Evolutionary conservation across 2,888 invertebrate species (phyloP).

Genomic region (Plagodis pulveraria): DNA sequence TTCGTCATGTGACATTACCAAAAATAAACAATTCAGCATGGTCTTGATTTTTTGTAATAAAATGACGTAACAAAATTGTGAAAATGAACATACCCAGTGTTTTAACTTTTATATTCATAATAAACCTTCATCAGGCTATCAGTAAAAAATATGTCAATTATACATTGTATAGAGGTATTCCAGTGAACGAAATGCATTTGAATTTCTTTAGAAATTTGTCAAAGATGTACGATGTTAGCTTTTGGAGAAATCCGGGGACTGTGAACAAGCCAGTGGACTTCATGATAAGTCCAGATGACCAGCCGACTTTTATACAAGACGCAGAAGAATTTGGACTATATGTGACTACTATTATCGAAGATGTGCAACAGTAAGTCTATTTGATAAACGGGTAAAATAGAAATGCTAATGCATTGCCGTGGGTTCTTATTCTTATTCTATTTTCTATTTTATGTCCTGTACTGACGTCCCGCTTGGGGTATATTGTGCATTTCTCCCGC

Average conservation of each 20-base stretch:
- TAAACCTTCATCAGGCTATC: constrained; percentile 1
- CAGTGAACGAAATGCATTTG: constrained; percentile 51
- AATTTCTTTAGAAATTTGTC: constrained; percentile 54
- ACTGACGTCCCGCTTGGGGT: no score
- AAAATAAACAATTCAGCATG: constrained; percentile 6
- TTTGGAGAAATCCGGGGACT: constrained; percentile 60
- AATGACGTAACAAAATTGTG: background rate
- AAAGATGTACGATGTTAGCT: constrained; percentile 48
- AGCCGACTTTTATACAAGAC: constrained; percentile 41
- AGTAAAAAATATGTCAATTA: constrained; percentile 51
- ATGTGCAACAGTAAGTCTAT: constrained; percentile 63
- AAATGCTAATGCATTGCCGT: background rate
- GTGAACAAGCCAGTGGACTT: constrained; percentile 62
- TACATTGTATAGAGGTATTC: constrained; percentile 60
- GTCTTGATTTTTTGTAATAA: background rate
- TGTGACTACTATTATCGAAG: constrained; percentile 54
- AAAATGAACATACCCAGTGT: constrained; percentile 8
- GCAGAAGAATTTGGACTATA: constrained; percentile 48
- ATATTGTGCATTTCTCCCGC: no score
- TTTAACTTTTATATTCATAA: background rate
- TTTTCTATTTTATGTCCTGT: no score
- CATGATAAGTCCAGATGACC: constrained; percentile 53
- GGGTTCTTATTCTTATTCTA: no score
- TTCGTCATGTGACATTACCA: background rate
- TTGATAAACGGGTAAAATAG: background rate